phyloP scores from a whole-genome alignment of 2,113 vertebrate genomes.

The Scolopax mira region DNA sequence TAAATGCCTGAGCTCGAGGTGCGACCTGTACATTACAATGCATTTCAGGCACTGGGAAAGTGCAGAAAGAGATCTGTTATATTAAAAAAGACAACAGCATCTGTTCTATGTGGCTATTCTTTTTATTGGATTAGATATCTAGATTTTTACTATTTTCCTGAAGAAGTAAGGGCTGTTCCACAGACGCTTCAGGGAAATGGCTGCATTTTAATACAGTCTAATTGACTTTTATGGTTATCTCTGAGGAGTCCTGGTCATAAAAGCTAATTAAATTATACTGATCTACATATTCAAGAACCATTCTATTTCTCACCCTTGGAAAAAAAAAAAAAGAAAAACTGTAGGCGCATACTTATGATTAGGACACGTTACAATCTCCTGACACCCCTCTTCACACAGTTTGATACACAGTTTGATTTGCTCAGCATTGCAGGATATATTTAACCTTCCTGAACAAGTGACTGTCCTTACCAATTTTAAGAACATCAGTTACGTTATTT shows the following conservation, averaged over 20 bases:
- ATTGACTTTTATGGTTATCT: slow-evolving; percentile 72
- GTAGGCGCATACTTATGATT: neutral
- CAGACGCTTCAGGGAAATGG: slow-evolving; percentile 58
- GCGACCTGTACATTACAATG: neutral
- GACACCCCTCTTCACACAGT: neutral
- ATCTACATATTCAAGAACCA: slow-evolving; percentile 72
- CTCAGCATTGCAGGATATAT: neutral
- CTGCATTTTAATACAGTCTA: slow-evolving; percentile 71
- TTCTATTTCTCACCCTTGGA: slow-evolving; percentile 41
- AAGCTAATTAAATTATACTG: slow-evolving; percentile 78
- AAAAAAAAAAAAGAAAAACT: neutral
- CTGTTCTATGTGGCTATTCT: neutral
- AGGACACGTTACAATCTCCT: neutral
- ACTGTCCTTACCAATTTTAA: neutral
- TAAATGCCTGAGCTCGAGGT: neutral
- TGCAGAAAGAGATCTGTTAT: neutral
- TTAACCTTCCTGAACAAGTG: neutral
- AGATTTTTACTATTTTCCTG: neutral
- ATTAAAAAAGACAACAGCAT: neutral
- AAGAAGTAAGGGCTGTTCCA: slow-evolving; percentile 31
- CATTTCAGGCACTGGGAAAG: neutral
- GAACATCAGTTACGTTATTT: neutral
- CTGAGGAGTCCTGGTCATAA: slow-evolving; percentile 70
- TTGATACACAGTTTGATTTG: neutral
- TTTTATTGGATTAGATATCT: slow-evolving; percentile 8